Evolutionary conservation across 2,888 invertebrate genomes (phyloP).

Genomic region (Thera obeliscata): DNA sequence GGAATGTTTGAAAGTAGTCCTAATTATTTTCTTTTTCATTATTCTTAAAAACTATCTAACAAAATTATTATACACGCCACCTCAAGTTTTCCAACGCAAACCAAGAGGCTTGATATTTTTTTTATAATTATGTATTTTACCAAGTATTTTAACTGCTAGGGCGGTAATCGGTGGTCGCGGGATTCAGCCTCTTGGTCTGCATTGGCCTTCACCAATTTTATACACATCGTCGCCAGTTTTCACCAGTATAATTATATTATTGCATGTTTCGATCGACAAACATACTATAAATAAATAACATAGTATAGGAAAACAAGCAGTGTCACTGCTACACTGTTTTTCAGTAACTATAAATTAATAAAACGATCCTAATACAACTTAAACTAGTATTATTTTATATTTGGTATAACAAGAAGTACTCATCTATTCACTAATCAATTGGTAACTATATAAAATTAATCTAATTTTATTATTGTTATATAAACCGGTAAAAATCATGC

Average conservation of each 20-base stretch:
- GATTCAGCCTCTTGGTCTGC: background rate
- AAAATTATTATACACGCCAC: background rate
- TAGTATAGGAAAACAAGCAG: background rate
- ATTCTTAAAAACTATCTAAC: background rate
- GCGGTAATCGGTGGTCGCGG: background rate
- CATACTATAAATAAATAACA: background rate
- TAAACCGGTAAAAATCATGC: background rate
- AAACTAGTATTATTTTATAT: constrained; percentile 6
- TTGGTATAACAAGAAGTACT: constrained; percentile 8
- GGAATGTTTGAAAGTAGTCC: constrained; percentile 13
- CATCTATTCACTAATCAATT: background rate
- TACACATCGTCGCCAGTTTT: background rate
- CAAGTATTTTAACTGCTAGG: background rate
- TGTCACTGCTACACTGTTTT: constrained; percentile 5
- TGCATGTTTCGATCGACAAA: background rate
- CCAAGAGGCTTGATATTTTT: background rate
- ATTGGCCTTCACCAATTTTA: background rate
- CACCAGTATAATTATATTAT: background rate
- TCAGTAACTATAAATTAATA: constrained; percentile 4
- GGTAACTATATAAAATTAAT: constrained; percentile 6
- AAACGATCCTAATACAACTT: constrained; percentile 1
- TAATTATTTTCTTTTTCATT: constrained; percentile 2
- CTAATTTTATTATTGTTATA: background rate
- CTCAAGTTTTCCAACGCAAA: background rate
- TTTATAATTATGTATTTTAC: background rate